Evolutionary conservation across 92 coral and sea anemone genomes (phyloP).

Genomic region (Phenganax marumi): DNA sequence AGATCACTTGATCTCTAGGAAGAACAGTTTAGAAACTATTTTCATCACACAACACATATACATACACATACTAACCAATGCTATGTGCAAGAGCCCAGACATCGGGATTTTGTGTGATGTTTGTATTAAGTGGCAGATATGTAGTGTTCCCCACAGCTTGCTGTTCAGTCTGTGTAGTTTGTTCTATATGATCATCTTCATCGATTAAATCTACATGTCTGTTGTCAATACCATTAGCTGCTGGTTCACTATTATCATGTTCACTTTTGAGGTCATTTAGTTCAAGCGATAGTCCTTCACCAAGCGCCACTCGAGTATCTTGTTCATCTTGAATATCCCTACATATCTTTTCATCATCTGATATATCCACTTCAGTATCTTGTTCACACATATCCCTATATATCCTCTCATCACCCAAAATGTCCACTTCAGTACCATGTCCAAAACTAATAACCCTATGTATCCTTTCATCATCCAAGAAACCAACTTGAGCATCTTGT

Average conservation of each 20-base stretch:
- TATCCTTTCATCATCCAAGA: neutral
- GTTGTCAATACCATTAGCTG: too few species aligned
- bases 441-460: too few species aligned
- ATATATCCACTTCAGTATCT: too few species aligned
- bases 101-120: slow-evolving; percentile 23
- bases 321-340: too few species aligned
- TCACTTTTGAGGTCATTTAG: neutral
- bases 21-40: neutral
- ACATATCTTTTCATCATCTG: too few species aligned
- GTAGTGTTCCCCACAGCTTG: neutral
- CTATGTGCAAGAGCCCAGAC: slow-evolving; percentile 28
- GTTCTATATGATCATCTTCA: neutral
- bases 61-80: neutral
- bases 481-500: neutral
- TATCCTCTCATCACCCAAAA: too few species aligned
- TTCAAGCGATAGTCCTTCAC: too few species aligned
- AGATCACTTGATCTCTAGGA: too few species aligned
- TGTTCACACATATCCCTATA: too few species aligned
- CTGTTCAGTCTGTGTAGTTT: neutral
- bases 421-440: too few species aligned
- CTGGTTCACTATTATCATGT: neutral
- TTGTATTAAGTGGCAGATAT: neutral
- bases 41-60: neutral
- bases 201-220: neutral
- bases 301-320: too few species aligned